Evolutionary conservation across 35 echinoderm and acorn worm genomes (phyloP).

Genomic region (Amphiura filiformis): DNA sequence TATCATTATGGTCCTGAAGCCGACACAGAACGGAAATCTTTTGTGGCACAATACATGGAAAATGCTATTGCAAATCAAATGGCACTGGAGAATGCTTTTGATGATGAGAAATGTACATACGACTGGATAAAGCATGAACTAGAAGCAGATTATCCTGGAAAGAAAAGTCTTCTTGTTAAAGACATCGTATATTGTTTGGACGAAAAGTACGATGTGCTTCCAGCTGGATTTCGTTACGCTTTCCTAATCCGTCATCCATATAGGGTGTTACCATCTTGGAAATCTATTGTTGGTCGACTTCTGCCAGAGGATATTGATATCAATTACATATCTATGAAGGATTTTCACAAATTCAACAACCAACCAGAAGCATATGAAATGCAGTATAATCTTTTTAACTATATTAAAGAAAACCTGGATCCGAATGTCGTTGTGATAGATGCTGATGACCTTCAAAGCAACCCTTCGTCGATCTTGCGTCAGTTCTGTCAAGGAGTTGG

Average conservation of each 20-base stretch:
- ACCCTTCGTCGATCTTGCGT: not conserved
- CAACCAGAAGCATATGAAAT: not conserved
- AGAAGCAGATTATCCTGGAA: constrained; percentile 4
- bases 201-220: constrained; percentile 27
- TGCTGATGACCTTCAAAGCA: not conserved
- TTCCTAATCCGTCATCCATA: constrained; percentile 55
- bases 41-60: no score
- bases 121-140: not conserved
- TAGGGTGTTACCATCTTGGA: constrained; percentile 34
- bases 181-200: constrained; percentile 40
- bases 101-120: not conserved
- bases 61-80: no score
- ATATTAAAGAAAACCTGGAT: not conserved
- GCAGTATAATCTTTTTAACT: not conserved
- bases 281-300: not conserved
- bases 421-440: not conserved
- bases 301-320: not conserved
- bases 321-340: not conserved
- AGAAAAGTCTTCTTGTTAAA: constrained; percentile 55
- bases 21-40: no score
- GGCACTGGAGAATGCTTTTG: no score
- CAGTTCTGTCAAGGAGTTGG: not conserved
- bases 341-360: not conserved
- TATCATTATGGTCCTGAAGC: no score
- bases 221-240: constrained; percentile 41